Conservation (phyloP, 1,140 invertebrate species). For the Plectrocnemia conspersa region DNA sequence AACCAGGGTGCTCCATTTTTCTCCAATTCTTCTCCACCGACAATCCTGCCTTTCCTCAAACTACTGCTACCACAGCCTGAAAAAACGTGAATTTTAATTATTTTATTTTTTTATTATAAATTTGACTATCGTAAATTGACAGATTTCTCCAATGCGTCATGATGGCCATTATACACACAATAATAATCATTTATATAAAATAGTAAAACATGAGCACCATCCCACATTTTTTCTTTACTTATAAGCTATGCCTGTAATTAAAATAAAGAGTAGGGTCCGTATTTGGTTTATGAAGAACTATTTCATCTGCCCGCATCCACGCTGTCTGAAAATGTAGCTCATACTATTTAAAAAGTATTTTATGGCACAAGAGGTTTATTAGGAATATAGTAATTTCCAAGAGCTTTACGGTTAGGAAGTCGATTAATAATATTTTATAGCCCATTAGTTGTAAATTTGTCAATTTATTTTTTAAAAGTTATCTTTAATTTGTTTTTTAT, state of each 20-base stretch:
- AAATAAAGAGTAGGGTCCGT: neutral
- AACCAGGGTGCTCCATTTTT: slow-evolving; percentile 49
- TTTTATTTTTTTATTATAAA: neutral
- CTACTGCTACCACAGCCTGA: slow-evolving; percentile 19
- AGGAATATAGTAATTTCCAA: too few relatives aligned
- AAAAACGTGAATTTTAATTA: slow-evolving; percentile 13
- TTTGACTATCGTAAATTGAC: neutral
- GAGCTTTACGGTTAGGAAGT: too few relatives aligned
- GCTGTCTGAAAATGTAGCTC: too few relatives aligned
- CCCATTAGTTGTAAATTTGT: too few relatives aligned
- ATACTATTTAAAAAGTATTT: too few relatives aligned
- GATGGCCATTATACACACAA: neutral
- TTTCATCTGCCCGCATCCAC: too few relatives aligned
- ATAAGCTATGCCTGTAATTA: neutral
- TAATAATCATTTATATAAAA: neutral
- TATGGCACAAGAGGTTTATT: too few relatives aligned
- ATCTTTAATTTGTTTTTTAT: too few relatives aligned
- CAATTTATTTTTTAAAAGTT: too few relatives aligned
- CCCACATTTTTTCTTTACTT: too few relatives aligned
- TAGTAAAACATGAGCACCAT: neutral
- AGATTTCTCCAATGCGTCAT: neutral
- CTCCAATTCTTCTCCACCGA: slow-evolving; percentile 42
- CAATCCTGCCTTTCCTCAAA: slow-evolving; percentile 43
- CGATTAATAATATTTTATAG: too few relatives aligned
- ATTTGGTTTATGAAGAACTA: too few relatives aligned